These are phyloP conservation scores for Micronisus gabar DNA, from an alignment of 2,113 vertebrate genomes.

Conservation along the genomic window DNA sequence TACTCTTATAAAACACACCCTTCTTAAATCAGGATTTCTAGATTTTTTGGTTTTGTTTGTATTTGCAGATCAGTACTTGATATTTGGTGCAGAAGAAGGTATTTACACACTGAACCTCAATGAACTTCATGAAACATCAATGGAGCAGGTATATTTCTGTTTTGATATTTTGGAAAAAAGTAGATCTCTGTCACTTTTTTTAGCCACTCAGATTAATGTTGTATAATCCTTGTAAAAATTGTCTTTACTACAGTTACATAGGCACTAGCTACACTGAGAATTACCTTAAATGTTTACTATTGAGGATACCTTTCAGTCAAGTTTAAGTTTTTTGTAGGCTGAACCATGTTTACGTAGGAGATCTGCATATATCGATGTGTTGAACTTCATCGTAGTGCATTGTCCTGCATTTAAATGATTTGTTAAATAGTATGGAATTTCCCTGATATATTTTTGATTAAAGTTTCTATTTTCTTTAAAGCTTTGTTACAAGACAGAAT, in stretches of 20 bases:
- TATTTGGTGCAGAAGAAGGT: slow-evolving; percentile 98
- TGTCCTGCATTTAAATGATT: neutral
- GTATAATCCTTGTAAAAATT: neutral
- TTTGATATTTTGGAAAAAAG: neutral
- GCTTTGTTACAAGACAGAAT: neutral
- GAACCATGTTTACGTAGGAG: neutral
- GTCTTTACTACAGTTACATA: neutral
- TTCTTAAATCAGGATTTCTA: neutral
- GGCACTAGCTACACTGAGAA: neutral
- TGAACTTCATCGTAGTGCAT: neutral
- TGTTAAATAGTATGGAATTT: neutral
- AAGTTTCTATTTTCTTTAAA: neutral
- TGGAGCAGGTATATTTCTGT: slow-evolving; percentile 88
- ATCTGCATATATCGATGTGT: neutral
- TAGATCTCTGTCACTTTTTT: neutral
- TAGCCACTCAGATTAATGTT: neutral
- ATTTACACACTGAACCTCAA: slow-evolving; percentile 98
- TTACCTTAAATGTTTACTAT: neutral
- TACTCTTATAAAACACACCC: neutral
- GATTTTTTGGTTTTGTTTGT: neutral
- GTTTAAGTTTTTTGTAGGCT: neutral
- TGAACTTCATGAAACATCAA: slow-evolving; percentile 96
- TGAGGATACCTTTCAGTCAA: neutral
- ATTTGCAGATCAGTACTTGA: slow-evolving; percentile 93
- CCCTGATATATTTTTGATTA: neutral